Conservation (phyloP, 2,888 invertebrate species). For the Acronicta leporina region DNA sequence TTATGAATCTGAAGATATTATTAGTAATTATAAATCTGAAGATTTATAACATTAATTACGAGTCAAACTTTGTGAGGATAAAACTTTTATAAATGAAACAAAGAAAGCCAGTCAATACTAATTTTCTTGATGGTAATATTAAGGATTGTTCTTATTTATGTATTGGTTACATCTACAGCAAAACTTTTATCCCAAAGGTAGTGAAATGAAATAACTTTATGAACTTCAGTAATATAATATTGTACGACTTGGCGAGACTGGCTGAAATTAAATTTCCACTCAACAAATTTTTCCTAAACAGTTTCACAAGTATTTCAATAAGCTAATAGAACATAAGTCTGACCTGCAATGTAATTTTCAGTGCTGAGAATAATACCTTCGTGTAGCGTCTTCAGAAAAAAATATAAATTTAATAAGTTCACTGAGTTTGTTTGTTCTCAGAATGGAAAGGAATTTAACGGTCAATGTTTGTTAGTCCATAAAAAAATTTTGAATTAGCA, state of each 20-base stretch:
- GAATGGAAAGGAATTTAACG: too few species aligned
- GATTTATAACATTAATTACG: background rate
- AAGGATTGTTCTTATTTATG: conserved; percentile 57
- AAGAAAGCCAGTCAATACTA: conserved; percentile 16
- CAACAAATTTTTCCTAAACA: conserved; percentile 69
- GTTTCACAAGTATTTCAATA: conserved; percentile 75
- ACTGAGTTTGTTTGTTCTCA: too few species aligned
- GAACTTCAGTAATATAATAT: conserved; percentile 74
- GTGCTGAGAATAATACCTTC: background rate
- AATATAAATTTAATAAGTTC: background rate
- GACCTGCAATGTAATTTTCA: conserved; percentile 11
- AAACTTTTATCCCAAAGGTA: conserved; percentile 70
- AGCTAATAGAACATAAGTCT: conserved; percentile 53
- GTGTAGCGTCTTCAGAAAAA: background rate
- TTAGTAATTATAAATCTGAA: background rate
- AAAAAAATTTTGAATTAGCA: background rate
- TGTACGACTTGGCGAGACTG: conserved; percentile 62
- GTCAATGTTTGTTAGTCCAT: background rate
- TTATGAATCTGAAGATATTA: too few species aligned
- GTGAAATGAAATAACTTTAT: conserved; percentile 77
- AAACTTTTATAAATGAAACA: background rate
- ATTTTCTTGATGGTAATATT: conserved; percentile 28
- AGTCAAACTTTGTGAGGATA: conserved; percentile 5
- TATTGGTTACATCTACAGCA: conserved; percentile 58
- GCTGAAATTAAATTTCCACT: conserved; percentile 72